Evolutionary conservation across 2,888 invertebrate species (phyloP), one percentile per base, ranked within the genome.

Genomic region (Agrotis segetum): DNA sequence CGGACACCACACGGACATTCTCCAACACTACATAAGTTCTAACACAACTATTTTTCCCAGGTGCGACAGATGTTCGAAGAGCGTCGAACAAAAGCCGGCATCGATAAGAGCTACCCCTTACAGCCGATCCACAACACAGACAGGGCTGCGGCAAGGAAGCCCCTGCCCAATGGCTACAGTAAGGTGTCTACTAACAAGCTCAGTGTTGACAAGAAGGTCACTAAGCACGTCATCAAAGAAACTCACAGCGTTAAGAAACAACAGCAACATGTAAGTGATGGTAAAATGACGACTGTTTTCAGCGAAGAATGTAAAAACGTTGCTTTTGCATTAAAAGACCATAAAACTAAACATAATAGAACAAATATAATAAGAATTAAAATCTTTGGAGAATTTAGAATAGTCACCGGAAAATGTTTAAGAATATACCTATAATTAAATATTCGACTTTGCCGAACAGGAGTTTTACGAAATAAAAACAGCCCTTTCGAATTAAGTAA

Each of bases 31-130:
- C n/a, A n/a, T n/a, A n/a, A n/a, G 29, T 4, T 34, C 17, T 16
- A 14, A n/a, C 21, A 16, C 13, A 14, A n/a, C 19, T 21, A 34
- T 34, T 7, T 56, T 58, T 63, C 74, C 6, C 88, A 97, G 97
- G 98, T 98, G 44, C 97, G 98, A 17, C 98, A 98, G 94, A 98
- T 98, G 98, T 98, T 98, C 88, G 98, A 98, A 88, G 98, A 98
- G 90, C 97, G 98, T 40, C 97, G 98, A 52, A 95, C 96, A 24
- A 98, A 98, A 83, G 97, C 97, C 4, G 98, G 98, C 49, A 97
- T 98, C 80, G 98, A 98, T 93, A 97, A 98, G 86, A 98, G 98
- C 89, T 98, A 98, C 92, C 98, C 98, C 0, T 95, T 98, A 1
- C 98, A 98, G 88, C 98, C 98, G 0, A 96, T 98, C 68, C 96